Evolutionary conservation across 2,888 invertebrate genomes (phyloP).

Genomic region (Perizoma affinitatum): DNA sequence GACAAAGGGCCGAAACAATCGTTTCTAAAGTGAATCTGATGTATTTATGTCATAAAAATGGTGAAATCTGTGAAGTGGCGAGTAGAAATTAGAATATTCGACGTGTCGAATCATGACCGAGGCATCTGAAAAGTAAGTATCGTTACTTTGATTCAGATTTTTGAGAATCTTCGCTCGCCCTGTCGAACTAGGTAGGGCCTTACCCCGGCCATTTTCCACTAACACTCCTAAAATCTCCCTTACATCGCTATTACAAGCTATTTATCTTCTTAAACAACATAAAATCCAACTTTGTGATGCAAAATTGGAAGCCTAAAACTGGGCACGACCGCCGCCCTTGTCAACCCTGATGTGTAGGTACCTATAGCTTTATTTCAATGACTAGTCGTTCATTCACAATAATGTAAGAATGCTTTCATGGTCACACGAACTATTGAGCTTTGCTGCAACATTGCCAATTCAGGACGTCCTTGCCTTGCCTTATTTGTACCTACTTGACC

Average conservation of each 20-base stretch:
- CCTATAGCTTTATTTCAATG: slow-evolving; percentile 77
- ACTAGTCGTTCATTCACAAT: slow-evolving; percentile 79
- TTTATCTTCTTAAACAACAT: slow-evolving; percentile 3
- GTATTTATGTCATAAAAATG: slow-evolving; percentile 93
- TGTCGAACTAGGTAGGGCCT: slow-evolving; percentile 72
- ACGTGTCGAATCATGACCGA: slow-evolving; percentile 95
- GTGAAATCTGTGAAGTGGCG: slow-evolving; percentile 92
- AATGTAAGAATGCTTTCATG: slow-evolving; percentile 73
- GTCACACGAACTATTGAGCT: slow-evolving; percentile 64
- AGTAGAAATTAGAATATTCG: slow-evolving; percentile 93
- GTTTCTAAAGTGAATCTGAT: slow-evolving; percentile 84
- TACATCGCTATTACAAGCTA: slow-evolving; percentile 8
- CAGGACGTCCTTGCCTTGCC: slow-evolving; percentile 23
- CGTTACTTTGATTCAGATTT: slow-evolving; percentile 63
- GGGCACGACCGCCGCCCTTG: slow-evolving; percentile 75
- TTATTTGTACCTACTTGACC: slow-evolving; percentile 11
- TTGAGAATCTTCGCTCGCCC: slow-evolving; percentile 61
- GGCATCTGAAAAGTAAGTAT: slow-evolving; percentile 94
- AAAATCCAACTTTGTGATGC: slow-evolving; percentile 19
- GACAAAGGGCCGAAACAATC: slow-evolving; percentile 82
- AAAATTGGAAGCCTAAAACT: slow-evolving; percentile 37
- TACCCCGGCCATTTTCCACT: slow-evolving; percentile 79
- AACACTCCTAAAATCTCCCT: slow-evolving; percentile 51
- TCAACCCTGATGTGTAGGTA: slow-evolving; percentile 59
- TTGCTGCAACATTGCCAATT: slow-evolving; percentile 46